Evolutionary conservation across 2,888 invertebrate species (phyloP), one percentile per base, ranked within the genome.

Genomic region (Capitulum mitella): DNA sequence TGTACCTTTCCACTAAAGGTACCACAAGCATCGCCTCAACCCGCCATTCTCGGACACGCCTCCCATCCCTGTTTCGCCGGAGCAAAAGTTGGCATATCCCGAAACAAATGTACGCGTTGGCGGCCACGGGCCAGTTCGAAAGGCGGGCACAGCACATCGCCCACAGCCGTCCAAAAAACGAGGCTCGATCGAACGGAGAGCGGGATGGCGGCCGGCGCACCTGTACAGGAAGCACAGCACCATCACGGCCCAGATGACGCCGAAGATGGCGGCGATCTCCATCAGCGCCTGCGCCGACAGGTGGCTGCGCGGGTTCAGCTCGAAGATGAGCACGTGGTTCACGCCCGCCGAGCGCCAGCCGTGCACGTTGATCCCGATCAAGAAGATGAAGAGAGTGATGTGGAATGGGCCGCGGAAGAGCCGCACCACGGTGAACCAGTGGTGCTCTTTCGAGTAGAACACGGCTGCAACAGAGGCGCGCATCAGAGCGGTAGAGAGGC

Each of bases 321-420:
- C 98, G 86, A 98, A 98, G 83, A 98, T 98, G 2, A 98, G 88
- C 0, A 98, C 98, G 85, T 98, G 98, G 87, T 98, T 98, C 26
- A 98, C 98, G 5, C 98, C 98, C 0, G 97, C 96, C 0, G 96
- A 94, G 82, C 81, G 77, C 88, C 88, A 88, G 54, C 88, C 88
- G 82, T 88, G 87, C 0, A 97, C 95, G 85, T 98, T 98, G 78
- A 98, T 92, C 43, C 97, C 98, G 87, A 98, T 94, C 54, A 98
- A 88, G 85, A 98, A 97, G 84, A 97, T 90, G 85, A 97, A 96
- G 84, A 96, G 91, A 48, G 97, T 93, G 80, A 98, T 89, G 14
- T 99, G 90, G 83, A 99, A 90, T 5, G 97, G 95, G 0, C 96
- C 97, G 78, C 99, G 89, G 86, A 98, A 99, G 54, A 99, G 88